Conservation (phyloP, 2,113 vertebrate species). For the Monopterus albus region DNA sequence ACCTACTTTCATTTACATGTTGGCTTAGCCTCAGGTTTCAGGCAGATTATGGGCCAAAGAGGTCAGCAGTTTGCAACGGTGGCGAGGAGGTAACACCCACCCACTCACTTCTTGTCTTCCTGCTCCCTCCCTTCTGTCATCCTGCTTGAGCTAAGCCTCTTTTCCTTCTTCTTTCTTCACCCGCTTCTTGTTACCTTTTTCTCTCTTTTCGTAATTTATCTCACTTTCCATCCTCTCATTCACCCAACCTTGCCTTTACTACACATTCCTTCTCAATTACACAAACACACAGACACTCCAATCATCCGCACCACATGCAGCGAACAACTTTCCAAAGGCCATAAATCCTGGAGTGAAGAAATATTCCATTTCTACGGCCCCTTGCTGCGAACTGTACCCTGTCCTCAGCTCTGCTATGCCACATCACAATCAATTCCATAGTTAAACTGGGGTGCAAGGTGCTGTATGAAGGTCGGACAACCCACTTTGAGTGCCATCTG, state of each 20-base stretch:
- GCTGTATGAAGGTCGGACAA: slow-evolving; percentile 58
- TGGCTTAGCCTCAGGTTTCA: slow-evolving; percentile 40
- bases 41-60: slow-evolving; percentile 35
- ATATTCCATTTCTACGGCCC: slow-evolving; percentile 65
- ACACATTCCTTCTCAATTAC: slow-evolving; percentile 13
- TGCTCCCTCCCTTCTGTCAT: background rate
- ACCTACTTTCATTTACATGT: slow-evolving; percentile 27
- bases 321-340: slow-evolving; percentile 52
- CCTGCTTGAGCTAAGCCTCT: too few relatives aligned
- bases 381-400: slow-evolving; percentile 54
- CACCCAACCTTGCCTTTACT: slow-evolving; percentile 1
- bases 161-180: background rate
- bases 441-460: slow-evolving; percentile 61
- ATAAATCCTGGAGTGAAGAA: slow-evolving; percentile 61
- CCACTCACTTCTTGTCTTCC: background rate
- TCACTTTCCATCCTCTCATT: background rate
- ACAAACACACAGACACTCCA: slow-evolving; percentile 28
- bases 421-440: slow-evolving; percentile 69
- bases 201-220: too few relatives aligned
- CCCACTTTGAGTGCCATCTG: slow-evolving; percentile 66
- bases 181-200: background rate
- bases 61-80: slow-evolving; percentile 26
- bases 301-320: slow-evolving; percentile 58
- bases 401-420: slow-evolving; percentile 48
- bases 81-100: slow-evolving; percentile 4